Conservation (phyloP, 2,113 vertebrate genomes). For the Vulpes ferrilata region DNA sequence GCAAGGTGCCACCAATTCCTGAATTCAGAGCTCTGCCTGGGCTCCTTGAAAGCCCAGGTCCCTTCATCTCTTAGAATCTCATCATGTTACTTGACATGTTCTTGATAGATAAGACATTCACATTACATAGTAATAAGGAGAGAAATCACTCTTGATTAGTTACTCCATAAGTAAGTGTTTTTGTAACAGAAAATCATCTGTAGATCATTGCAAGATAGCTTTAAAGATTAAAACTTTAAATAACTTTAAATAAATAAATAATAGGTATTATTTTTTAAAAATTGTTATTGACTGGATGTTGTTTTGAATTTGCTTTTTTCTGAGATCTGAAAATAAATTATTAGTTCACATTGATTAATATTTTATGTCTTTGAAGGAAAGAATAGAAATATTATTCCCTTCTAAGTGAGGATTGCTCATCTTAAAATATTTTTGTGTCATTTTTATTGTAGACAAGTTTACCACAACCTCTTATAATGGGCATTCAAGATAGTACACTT, state of each 20-base stretch:
- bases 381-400: slow-evolving; percentile 32
- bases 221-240: slow-evolving; percentile 59
- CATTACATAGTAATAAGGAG: not conserved
- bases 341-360: slow-evolving; percentile 9
- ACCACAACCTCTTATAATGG: not conserved
- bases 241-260: not conserved
- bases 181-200: not conserved
- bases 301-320: slow-evolving; percentile 56
- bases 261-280: not conserved
- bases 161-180: not conserved
- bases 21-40: not conserved
- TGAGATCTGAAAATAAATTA: slow-evolving; percentile 49
- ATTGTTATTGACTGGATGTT: slow-evolving; percentile 9
- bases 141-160: slow-evolving; percentile 5
- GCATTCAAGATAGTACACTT: slow-evolving; percentile 1
- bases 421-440: slow-evolving; percentile 18
- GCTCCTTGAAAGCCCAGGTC: not conserved
- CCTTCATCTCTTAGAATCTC: not conserved
- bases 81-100: not conserved
- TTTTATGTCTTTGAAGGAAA: slow-evolving; percentile 66
- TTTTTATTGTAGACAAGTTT: slow-evolving; percentile 63
- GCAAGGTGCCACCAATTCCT: not conserved
- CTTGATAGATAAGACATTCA: not conserved
- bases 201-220: not conserved
- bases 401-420: not conserved